phyloP scores from a whole-genome alignment of 2,888 invertebrate genomes.

The Lagria hirta region DNA sequence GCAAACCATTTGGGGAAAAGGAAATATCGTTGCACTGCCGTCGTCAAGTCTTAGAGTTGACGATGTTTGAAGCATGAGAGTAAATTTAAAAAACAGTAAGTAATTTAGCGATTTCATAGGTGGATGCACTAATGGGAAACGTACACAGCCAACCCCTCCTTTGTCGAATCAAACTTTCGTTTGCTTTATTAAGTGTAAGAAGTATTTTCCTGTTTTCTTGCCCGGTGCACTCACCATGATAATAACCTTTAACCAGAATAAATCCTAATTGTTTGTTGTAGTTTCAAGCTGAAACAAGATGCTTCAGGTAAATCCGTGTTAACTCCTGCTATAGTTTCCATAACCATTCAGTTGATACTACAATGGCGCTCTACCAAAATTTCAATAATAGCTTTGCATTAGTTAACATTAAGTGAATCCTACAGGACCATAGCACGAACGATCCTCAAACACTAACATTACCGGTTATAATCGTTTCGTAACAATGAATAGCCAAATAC shows the following conservation, averaged over 20 bases:
- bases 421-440: conserved; percentile 22
- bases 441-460: conserved; percentile 22
- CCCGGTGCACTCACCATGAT: too few species aligned
- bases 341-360: conserved; percentile 10
- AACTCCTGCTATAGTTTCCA: conserved; percentile 16
- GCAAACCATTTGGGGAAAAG: conserved; percentile 34
- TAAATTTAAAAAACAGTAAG: conserved; percentile 3
- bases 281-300: conserved; percentile 11
- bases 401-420: conserved; percentile 29
- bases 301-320: conserved; percentile 21
- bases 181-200: conserved; percentile 7
- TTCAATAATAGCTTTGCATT: conserved; percentile 28
- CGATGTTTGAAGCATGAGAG: conserved; percentile 3
- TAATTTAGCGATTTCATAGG: conserved; percentile 10
- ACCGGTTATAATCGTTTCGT: conserved; percentile 21
- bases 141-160: background rate
- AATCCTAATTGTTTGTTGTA: too few species aligned
- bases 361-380: conserved; percentile 24
- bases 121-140: conserved; percentile 9
- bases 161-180: conserved; percentile 2
- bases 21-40: conserved; percentile 29
- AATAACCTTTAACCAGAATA: too few species aligned
- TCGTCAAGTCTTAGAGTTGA: conserved; percentile 2
- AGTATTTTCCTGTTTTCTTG: too few species aligned
- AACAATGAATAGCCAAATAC: conserved; percentile 25